These are phyloP conservation scores for Anguilla megastoma DNA, from an alignment of 2,797 vertebrate genomes.

Conservation along the genomic window DNA sequence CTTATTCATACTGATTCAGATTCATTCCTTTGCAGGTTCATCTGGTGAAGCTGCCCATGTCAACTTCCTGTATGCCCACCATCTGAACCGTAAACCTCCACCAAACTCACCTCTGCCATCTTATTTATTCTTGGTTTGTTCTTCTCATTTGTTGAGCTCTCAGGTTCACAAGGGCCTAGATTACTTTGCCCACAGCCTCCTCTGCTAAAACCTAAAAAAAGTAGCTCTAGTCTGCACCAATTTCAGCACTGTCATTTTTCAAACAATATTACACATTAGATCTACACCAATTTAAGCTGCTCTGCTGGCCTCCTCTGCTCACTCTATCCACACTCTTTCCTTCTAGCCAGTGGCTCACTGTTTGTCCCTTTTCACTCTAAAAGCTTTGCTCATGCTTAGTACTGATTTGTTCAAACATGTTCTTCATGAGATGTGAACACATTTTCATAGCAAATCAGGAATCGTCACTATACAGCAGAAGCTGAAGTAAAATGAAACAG, in stretches of 20 bases:
- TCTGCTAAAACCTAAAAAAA: background rate
- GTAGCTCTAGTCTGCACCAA: background rate
- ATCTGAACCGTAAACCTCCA: background rate
- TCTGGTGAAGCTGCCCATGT: background rate
- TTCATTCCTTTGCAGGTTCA: background rate
- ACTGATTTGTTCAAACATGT: background rate
- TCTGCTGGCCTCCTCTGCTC: background rate
- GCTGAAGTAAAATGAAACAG: conserved; percentile 1
- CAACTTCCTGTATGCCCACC: background rate
- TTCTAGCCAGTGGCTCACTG: background rate
- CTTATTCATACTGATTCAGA: background rate
- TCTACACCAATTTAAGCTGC: background rate
- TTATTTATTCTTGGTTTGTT: background rate
- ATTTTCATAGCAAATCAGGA: conserved; percentile 3
- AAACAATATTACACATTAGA: background rate
- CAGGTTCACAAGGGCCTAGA: background rate
- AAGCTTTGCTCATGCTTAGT: background rate
- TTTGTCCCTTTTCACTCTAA: background rate
- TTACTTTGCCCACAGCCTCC: background rate
- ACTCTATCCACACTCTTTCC: background rate
- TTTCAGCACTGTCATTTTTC: background rate
- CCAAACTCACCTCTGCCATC: background rate
- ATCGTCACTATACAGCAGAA: background rate
- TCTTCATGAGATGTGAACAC: background rate
- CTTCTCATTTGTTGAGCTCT: background rate